Evolutionary conservation across 2,888 invertebrate genomes (phyloP), one percentile per base, ranked within the genome.

Genomic region (Nycteola revayana): DNA sequence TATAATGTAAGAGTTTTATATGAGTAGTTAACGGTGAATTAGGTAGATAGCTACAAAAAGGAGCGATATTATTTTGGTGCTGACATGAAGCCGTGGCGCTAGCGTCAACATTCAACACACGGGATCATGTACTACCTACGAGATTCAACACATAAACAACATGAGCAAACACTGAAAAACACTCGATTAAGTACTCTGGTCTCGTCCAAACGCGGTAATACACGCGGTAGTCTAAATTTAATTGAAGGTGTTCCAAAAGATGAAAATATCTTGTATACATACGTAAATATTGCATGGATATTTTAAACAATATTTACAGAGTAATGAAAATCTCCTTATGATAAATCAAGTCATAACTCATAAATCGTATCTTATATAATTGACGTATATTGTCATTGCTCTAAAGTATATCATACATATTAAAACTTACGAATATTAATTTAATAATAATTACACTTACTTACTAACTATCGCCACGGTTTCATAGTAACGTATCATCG

Each of bases 341-440:
- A 49, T 48, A 55, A 53, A 35, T 44, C 43, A 51, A 42, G 43
- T 54, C 46, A 54, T 46, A 70, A 70, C 62, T 62, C 61, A 66
- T 66, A 68, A 75, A 67, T 69, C 75, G 74, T 73, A 70, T 69
- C 60, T 61, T 70, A 72, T 67, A 64, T 81, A 82, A 82, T 81
- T 83, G 82, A 83, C 82, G 63, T 65, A 75, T 81, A 82, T 81
- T 83, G 80, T 79, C 81, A 75, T 76, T 66, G 66, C 66, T 67
- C 62, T 77, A 74, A 72, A 60, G 61, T 59, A 62, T 59, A 65
- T 57, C 51, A 57, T 56, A 67, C 67, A 68, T 57, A 73, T 59
- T 63, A 56, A 58, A 61, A 65, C 62, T 68, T 71, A 71, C 54
- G 43, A 52, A 60, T 58, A 58, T 49, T 55, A 52, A 48, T 62